These are phyloP conservation scores for Mugil cephalus DNA, from an alignment of 2,113 vertebrate genomes.

Conservation along the genomic window DNA sequence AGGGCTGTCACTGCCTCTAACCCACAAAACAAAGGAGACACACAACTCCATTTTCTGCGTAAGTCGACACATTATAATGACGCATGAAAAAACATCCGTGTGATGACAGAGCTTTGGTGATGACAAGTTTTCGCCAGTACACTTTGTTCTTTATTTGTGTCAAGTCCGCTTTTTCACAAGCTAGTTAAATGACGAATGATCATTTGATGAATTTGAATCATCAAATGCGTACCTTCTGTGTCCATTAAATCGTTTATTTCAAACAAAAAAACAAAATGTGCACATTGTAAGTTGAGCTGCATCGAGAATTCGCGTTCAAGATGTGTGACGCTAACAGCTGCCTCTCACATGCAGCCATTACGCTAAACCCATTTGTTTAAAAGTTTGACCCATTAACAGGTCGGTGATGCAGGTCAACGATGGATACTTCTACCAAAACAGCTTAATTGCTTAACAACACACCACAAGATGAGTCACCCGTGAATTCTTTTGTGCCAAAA, in stretches of 20 bases:
- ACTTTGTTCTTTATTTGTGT: constrained; percentile 2
- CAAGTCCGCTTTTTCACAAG: no score
- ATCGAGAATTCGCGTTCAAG: not conserved
- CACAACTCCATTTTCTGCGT: not conserved
- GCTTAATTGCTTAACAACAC: not conserved
- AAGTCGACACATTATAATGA: constrained; percentile 22
- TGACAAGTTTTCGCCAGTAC: not conserved
- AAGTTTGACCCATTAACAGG: constrained; percentile 7
- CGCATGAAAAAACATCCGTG: not conserved
- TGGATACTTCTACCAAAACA: not conserved
- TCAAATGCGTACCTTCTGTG: not conserved
- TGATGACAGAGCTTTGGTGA: not conserved
- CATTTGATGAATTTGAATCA: no score
- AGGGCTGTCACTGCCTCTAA: constrained; percentile 34
- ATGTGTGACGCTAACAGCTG: constrained; percentile 1
- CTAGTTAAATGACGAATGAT: no score
- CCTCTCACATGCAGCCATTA: constrained; percentile 6
- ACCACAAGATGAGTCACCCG: constrained; percentile 9
- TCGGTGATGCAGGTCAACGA: not conserved
- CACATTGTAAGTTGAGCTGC: not conserved
- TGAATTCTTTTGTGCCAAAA: not conserved
- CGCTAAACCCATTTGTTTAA: constrained; percentile 2
- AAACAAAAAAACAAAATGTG: not conserved
- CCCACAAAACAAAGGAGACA: constrained; percentile 40
- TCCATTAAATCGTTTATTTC: not conserved